Evolutionary conservation across 2,888 invertebrate genomes (phyloP), one percentile per base, ranked within the genome.

Genomic region (Eulithis testata): DNA sequence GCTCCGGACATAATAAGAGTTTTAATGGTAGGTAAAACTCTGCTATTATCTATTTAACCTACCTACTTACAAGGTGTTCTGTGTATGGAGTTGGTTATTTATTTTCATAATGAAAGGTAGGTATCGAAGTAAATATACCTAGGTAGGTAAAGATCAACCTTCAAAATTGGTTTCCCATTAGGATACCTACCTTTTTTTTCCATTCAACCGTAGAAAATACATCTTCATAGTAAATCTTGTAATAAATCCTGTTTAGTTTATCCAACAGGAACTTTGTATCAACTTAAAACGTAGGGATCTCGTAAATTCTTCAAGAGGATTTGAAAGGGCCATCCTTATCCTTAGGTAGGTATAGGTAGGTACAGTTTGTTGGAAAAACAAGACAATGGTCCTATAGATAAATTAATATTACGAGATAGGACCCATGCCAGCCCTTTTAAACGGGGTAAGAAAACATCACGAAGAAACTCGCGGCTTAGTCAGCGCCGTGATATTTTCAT

Each of bases 301-400:
- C 83, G 75, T 83, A 83, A 83, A 83, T 83, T 74, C 78, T 75
- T 83, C 79, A 75, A 71, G 68, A 69, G 79, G 80, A 73, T 81
- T 82, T 78, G 72, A 62, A 71, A 71, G 71, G 73, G 71, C 75
- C 60, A 40, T 49, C 54, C 14, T 63, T 63, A 67, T 60, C 63
- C 60, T 14, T 44, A n/a, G n/a, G n/a, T n/a, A n/a, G n/a, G n/a
- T n/a, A 59, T 53, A 43, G 31, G 40, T 60, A 51, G 49, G 49
- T 49, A 50, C 55, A 49, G 43, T 56, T 43, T 9, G 37, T 11
- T 36, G 44, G 31, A 40, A 43, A 56, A 62, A 62, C 62, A 61
- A 55, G 54, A 40, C 50, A 12, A 50, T 2, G 8, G 8, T 40
- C 40, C 40, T 8, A 11, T 40, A 40, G 40, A 11, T 40, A 40